Conservation (phyloP, 2,797 vertebrate species). For the Nannoperca obscura region DNA sequence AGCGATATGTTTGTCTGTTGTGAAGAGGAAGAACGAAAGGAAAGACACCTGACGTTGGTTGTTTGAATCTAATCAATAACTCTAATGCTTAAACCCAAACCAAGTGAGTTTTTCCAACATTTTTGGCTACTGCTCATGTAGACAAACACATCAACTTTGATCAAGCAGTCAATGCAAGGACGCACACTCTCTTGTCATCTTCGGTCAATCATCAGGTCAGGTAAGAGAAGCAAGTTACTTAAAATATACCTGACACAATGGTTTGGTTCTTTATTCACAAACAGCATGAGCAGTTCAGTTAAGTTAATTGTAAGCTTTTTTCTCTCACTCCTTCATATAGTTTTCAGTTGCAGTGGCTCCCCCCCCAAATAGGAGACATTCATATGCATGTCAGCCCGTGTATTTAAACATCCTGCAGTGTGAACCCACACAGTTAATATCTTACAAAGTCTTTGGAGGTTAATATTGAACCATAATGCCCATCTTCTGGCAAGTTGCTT, state of each 20-base stretch:
- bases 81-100: conserved; percentile 24
- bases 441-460: background rate
- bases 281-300: background rate
- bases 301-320: background rate
- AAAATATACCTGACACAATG: background rate
- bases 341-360: background rate
- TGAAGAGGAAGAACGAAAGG: conserved; percentile 18
- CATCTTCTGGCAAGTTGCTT: background rate
- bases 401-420: background rate
- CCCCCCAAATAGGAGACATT: background rate
- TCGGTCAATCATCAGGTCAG: conserved; percentile 61
- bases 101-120: conserved; percentile 2
- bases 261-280: background rate
- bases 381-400: background rate
- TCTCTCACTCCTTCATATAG: background rate
- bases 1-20: conserved; percentile 20
- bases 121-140: conserved; percentile 27
- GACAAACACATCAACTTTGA: conserved; percentile 26
- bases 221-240: conserved; percentile 62
- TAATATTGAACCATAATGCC: background rate
- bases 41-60: background rate
- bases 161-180: conserved; percentile 52
- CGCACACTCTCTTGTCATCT: conserved; percentile 24
- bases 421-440: background rate
- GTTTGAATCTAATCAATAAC: background rate